Percentiles rank a stretch among this genome's conserved stretches.
These are phyloP conservation scores for Turritopsis dohrnii DNA, from an alignment of 30 jellyfish, hydroid and myxozoan species.

Conservation along the genomic window DNA sequence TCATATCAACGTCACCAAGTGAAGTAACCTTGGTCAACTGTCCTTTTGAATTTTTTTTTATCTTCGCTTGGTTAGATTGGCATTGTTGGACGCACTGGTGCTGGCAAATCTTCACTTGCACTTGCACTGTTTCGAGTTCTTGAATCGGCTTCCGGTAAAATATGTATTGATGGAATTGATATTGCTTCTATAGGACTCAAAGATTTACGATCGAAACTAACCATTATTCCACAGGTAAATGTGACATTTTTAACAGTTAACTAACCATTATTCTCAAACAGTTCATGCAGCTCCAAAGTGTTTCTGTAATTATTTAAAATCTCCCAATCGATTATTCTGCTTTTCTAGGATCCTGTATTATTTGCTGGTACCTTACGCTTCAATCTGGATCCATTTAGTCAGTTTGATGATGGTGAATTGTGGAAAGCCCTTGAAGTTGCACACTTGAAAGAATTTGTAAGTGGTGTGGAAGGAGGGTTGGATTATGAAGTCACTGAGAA, in stretches of 20 bases:
- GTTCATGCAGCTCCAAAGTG: too few species aligned
- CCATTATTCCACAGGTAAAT: slow-evolving; percentile 96
- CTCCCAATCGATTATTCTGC: background rate
- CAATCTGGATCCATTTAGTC: slow-evolving; percentile 81
- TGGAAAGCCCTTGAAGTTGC: slow-evolving; percentile 92
- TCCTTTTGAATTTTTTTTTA: background rate
- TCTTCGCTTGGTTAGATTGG: slow-evolving; percentile 77
- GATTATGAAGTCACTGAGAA: slow-evolving; percentile 67
- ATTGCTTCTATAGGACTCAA: slow-evolving; percentile 72
- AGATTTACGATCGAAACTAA: slow-evolving; percentile 75
- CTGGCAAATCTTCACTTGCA: slow-evolving; percentile 95
- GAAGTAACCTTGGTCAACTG: background rate
- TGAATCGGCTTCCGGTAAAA: slow-evolving; percentile 82
- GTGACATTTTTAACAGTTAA: background rate
- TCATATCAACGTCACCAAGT: background rate
- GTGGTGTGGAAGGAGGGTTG: slow-evolving; percentile 39
- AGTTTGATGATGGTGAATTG: slow-evolving; percentile 63
- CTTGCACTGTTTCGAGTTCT: slow-evolving; percentile 80
- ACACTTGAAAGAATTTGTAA: slow-evolving; percentile 54
- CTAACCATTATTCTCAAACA: too few species aligned
- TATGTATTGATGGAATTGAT: slow-evolving; percentile 64
- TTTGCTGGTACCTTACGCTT: slow-evolving; percentile 88
- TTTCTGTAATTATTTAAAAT: too few species aligned
- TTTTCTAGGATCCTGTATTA: slow-evolving; percentile 88
- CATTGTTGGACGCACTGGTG: slow-evolving; percentile 98